These are phyloP conservation scores for Mimachlamys varia DNA, from an alignment of 2,888 invertebrate genomes.

Conservation along the genomic window DNA sequence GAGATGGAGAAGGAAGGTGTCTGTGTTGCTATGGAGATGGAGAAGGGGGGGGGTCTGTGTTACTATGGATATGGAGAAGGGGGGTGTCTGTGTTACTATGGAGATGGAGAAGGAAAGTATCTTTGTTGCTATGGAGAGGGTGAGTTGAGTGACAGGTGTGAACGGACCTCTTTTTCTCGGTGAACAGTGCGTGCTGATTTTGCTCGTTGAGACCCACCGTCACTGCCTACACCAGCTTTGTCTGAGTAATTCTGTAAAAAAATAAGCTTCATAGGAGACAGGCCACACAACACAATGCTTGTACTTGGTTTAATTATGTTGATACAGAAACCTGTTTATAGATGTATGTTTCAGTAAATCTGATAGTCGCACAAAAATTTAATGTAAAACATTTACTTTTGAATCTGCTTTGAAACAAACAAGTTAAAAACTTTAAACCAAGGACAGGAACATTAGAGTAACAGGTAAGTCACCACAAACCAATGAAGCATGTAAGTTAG, in stretches of 20 bases:
- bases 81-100: too few relatives aligned
- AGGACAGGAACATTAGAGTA: background rate
- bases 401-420: too few relatives aligned
- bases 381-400: background rate
- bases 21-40: background rate
- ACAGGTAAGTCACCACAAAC: background rate
- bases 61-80: background rate
- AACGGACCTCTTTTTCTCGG: constrained; percentile 59
- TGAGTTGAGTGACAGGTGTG: background rate
- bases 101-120: too few relatives aligned
- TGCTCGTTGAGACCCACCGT: constrained; percentile 37
- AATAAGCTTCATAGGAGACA: background rate
- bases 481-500: background rate
- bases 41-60: too few relatives aligned
- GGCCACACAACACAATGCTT: background rate
- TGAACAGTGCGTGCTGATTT: constrained; percentile 48
- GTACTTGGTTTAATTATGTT: background rate
- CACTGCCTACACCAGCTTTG: constrained; percentile 34
- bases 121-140: background rate
- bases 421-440: background rate
- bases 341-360: background rate
- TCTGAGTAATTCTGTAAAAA: constrained; percentile 36
- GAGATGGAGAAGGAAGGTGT: background rate
- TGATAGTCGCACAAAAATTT: background rate
- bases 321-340: too few relatives aligned